Evolutionary conservation across 2,888 invertebrate species (phyloP), one percentile per base, ranked within the genome.

Genomic region (Aricia artaxerxes): DNA sequence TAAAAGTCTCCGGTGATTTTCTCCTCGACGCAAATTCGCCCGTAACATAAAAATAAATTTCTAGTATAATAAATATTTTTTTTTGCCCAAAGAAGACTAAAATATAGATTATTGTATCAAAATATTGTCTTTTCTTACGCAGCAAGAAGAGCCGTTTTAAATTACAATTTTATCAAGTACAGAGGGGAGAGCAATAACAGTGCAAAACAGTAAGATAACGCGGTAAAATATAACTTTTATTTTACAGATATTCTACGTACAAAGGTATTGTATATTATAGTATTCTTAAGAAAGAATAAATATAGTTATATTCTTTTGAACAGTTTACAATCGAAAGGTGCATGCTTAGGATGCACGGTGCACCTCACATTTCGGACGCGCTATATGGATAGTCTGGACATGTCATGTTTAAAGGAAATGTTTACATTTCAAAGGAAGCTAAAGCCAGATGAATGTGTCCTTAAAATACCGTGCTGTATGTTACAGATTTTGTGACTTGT

Each of bases 401-500:
- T 6, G 61, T 61, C 61, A 61, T 64, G 64, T 64, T 64, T 64
- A 9, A 31, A 64, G 64, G 31, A 64, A 64, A 64, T 64, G 11
- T 31, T 64, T 31, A 64, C 64, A 64, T 64, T 64, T 64, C 31
- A 64, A 64, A 31, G 31, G 64, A 64, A 64, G 9, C 3, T 64
- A 9, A 64, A 64, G 64, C 64, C 1, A 31, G 64, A 31, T 31
- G 11, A 31, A 64, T 31, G 11, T 64, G 9, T 64, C 57, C 16
- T 16, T 16, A 57, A 57, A 49, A 49, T 11, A 49, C 49, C 49
- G 49, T 57, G 24, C 6, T 6, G 24, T 61, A 24, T 24, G 31
- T 31, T 64, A 31, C 11, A 64, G 11, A 24, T 31, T 64, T 64
- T 31, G 64, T 31, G 64, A 11, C 31, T 2, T 64, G 24, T 11